Conservation (phyloP, 2,113 vertebrate species). For the Hemichromis elongatus region DNA sequence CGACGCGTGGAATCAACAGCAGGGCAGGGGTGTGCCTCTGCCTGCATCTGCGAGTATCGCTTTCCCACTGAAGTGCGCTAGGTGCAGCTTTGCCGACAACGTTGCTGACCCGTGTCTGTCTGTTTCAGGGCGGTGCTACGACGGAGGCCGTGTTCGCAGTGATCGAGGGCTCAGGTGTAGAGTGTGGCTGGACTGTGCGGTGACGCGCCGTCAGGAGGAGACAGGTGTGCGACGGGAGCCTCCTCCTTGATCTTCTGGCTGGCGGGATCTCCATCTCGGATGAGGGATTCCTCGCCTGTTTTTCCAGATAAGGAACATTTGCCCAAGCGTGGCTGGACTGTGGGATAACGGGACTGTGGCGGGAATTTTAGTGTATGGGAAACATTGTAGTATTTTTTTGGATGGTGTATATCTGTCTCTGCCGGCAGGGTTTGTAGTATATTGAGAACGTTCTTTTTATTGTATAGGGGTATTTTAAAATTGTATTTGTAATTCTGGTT, state of each 20-base stretch:
- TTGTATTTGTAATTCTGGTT: background rate
- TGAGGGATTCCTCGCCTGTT: background rate
- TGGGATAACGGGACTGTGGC: accelerated
- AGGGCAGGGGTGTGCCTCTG: background rate
- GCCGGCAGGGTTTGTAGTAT: accelerated
- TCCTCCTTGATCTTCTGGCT: background rate
- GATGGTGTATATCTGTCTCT: background rate
- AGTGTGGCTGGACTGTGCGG: background rate
- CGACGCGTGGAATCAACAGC: background rate
- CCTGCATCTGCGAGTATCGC: too few species aligned
- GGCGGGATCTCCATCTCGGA: accelerated
- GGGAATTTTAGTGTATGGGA: background rate
- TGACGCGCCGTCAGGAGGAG: accelerated
- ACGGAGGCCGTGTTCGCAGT: accelerated
- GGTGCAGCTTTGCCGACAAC: too few species aligned
- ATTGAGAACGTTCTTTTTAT: accelerated
- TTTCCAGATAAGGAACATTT: background rate
- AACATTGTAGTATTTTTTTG: background rate
- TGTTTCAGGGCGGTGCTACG: background rate
- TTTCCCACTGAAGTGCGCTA: too few species aligned
- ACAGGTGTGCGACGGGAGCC: accelerated
- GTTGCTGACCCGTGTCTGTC: too few species aligned
- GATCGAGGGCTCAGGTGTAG: background rate
- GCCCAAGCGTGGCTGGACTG: background rate
- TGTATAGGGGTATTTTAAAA: accelerated